These are phyloP conservation scores for Cromileptes altivelis DNA, from an alignment of 2,113 vertebrate genomes.

Conservation along the genomic window DNA sequence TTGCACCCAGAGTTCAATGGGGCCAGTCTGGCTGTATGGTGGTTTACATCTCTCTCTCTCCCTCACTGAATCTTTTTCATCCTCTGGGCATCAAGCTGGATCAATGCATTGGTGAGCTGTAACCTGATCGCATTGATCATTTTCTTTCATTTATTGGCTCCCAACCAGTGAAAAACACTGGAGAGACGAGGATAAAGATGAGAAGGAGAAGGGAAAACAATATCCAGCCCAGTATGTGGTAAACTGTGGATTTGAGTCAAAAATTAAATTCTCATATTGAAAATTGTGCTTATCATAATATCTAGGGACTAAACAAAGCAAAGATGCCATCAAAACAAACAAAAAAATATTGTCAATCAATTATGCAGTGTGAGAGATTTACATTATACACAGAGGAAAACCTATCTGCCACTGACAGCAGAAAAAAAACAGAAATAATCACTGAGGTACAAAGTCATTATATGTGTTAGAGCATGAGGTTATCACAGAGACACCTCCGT, in stretches of 20 bases:
- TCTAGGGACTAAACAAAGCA: neutral
- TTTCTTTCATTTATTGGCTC: conserved; percentile 40
- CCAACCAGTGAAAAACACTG: conserved; percentile 22
- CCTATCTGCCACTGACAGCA: neutral
- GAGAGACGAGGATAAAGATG: neutral
- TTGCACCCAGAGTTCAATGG: conserved; percentile 33
- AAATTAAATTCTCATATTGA: neutral
- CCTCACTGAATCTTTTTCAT: conserved; percentile 34
- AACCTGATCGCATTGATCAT: conserved; percentile 69
- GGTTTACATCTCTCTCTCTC: conserved; percentile 44
- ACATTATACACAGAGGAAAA: neutral
- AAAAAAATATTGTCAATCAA: neutral
- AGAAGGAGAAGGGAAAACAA: neutral
- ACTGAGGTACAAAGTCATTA: conserved; percentile 49
- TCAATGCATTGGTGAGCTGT: conserved; percentile 68
- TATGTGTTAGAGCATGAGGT: conserved; percentile 45
- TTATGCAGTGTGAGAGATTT: neutral
- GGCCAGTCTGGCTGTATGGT: conserved; percentile 45
- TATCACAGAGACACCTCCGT: conserved; percentile 29
- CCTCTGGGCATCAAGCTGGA: conserved; percentile 52
- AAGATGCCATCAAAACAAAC: neutral
- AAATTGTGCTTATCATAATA: neutral
- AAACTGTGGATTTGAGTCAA: neutral
- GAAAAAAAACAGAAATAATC: conserved; percentile 1
- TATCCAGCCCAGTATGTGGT: neutral